These are phyloP conservation scores for Etheostoma cragini DNA, from an alignment of 2,113 vertebrate species.

Conservation along the genomic window DNA sequence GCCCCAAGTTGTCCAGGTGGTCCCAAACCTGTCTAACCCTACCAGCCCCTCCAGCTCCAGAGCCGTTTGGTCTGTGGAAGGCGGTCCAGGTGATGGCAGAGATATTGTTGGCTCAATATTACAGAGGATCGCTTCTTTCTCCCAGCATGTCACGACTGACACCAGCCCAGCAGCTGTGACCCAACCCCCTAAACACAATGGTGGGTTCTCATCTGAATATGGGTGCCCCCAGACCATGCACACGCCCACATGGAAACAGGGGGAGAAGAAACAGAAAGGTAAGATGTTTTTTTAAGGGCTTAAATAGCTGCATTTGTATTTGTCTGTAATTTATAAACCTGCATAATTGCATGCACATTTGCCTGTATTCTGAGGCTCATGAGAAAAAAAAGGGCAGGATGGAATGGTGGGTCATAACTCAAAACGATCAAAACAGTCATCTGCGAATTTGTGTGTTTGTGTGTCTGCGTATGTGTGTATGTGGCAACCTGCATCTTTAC, in stretches of 20 bases:
- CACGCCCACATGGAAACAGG: slow-evolving; percentile 22
- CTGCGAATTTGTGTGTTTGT: background rate
- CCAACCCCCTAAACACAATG: slow-evolving; percentile 39
- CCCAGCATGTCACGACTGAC: slow-evolving; percentile 47
- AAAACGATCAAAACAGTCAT: background rate
- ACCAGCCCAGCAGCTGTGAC: slow-evolving; percentile 8
- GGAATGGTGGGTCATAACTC: background rate
- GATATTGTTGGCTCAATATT: slow-evolving; percentile 75
- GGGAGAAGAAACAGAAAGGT: slow-evolving; percentile 73
- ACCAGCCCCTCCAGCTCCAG: slow-evolving; percentile 55
- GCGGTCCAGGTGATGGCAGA: slow-evolving; percentile 33
- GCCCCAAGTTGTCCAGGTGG: slow-evolving; percentile 76
- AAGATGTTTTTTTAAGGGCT: slow-evolving; percentile 39
- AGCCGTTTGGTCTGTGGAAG: slow-evolving; percentile 22
- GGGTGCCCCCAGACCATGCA: background rate
- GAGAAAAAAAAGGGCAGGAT: background rate
- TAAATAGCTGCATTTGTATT: background rate
- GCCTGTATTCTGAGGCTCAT: background rate
- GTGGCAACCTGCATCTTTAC: too few species aligned
- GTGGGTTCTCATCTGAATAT: slow-evolving; percentile 13
- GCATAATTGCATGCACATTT: background rate
- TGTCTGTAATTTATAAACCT: background rate
- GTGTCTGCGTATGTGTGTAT: too few species aligned
- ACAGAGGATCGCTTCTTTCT: slow-evolving; percentile 82
- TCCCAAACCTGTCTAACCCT: slow-evolving; percentile 33